Base-by-base conservation (phyloP, 2,797 vertebrate species). In the Anguilla pacifica region DNA sequence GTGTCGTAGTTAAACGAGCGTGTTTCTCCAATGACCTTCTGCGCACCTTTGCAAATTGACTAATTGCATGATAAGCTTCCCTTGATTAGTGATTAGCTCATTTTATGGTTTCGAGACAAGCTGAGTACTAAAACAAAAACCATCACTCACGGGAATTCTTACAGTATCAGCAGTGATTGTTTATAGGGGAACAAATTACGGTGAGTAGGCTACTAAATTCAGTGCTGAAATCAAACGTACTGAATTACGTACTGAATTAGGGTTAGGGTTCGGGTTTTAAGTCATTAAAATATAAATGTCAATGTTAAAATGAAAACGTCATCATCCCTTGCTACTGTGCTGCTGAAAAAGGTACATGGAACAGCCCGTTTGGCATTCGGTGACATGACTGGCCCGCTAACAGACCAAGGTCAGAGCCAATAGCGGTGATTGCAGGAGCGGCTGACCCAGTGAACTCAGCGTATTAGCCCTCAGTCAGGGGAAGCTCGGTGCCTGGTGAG, bases 81-180 rank as follows among this genome's bases (percentile, higher is more conserved):
- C 43, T 61, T 85, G 59, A 85, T 85, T 61, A 85, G 84, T 70
- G 84, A 85, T 85, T 85, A 85, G 84, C 35, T 70, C 35, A 85
- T 85, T 64, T 85, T 70, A 85, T 70, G 84, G 84, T 85, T 85
- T 70, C 49, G 61, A 85, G 84, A 85, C 64, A 67, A 28, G 46
- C 46, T 43, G 57, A 67, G 57, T 46, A 25, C 22, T 43, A 46
- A 35, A 85, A 85, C 10, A 83, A 28, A 72, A 28, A 72, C n/a
- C n/a, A 31, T 7, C n/a, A 72, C 17, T 13, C 72, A 43, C 10
- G 17, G 72, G 19, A 77, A 77, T 77, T 35, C 15, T 15, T 77
- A 17, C 35, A 39, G 31, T 43, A 39, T 43, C 35, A 43, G 72
- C 17, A 39, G 72, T 39, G 72, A 43, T 39, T 77, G 22, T 43